Conservation (phyloP, 2,113 vertebrate genomes). For the Columba livia region DNA sequence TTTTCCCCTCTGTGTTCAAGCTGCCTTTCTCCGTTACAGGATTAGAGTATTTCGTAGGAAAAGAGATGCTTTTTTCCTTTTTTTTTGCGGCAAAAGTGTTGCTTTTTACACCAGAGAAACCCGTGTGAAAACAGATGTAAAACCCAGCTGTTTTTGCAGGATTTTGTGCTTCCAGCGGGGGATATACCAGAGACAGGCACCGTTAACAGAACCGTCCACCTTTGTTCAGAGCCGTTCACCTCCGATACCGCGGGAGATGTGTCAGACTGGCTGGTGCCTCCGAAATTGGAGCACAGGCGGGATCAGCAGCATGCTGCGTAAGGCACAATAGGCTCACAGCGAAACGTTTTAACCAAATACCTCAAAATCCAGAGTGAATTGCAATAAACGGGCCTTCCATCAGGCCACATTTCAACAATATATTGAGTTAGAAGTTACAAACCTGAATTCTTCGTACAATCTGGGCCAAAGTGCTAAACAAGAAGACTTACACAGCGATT, state of each 20-base stretch:
- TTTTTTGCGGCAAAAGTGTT: not conserved
- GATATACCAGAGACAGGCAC: not conserved
- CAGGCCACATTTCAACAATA: not conserved
- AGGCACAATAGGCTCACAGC: accelerated
- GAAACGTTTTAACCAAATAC: not conserved
- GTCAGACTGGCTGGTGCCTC: not conserved
- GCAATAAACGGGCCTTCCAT: not conserved
- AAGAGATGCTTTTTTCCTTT: not conserved
- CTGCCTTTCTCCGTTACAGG: not conserved
- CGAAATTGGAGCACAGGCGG: accelerated
- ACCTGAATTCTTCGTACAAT: not conserved
- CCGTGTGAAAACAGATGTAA: not conserved
- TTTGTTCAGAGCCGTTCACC: not conserved
- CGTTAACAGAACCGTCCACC: not conserved
- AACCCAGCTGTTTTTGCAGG: not conserved
- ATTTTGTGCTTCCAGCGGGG: not conserved
- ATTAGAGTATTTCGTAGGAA: not conserved
- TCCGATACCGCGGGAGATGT: not conserved
- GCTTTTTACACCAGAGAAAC: not conserved
- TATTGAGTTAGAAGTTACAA: not conserved
- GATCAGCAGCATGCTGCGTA: not conserved
- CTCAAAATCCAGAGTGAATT: not conserved
- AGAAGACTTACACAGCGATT: not conserved
- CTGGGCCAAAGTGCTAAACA: not conserved
- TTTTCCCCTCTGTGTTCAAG: not conserved